phyloP scores from a whole-genome alignment of 2,113 vertebrate species.

The Microcebus lehilahytsara region DNA sequence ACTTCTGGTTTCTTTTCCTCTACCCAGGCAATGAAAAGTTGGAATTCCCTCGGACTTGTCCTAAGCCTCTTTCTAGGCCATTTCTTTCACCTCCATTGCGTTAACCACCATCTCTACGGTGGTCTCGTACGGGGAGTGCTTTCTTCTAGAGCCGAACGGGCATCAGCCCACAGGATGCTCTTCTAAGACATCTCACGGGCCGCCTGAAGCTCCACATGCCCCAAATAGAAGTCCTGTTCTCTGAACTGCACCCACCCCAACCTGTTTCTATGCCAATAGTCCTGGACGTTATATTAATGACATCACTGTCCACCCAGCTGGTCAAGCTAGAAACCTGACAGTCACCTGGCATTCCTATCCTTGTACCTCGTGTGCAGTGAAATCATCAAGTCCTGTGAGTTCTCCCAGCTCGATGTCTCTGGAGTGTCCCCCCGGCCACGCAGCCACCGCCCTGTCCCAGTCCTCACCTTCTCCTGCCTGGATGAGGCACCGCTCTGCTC shows the following conservation, averaged over 20 bases:
- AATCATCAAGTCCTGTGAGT: background rate
- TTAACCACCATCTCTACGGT: background rate
- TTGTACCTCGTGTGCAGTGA: background rate
- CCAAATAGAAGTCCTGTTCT: background rate
- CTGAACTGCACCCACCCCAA: background rate
- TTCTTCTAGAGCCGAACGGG: background rate
- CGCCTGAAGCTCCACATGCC: background rate
- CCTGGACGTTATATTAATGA: background rate
- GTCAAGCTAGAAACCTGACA: background rate
- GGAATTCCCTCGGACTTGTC: background rate
- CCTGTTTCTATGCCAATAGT: background rate
- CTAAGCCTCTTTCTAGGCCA: background rate
- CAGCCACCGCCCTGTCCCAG: too few species aligned
- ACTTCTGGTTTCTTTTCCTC: background rate
- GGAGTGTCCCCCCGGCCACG: background rate
- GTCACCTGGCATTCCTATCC: background rate
- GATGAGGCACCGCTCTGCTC: background rate
- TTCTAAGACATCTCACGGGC: background rate
- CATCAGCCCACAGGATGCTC: background rate
- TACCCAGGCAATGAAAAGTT: background rate
- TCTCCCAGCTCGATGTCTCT: fast-evolving
- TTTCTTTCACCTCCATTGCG: background rate
- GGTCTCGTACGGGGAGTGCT: background rate
- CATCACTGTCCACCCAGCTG: background rate
- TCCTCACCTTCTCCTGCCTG: background rate